A percentile compares a stretch with the other conserved stretches of the same genome.
Evolutionary conservation across 2,797 vertebrate genomes (phyloP).

Genomic region (Chromis chromis): DNA sequence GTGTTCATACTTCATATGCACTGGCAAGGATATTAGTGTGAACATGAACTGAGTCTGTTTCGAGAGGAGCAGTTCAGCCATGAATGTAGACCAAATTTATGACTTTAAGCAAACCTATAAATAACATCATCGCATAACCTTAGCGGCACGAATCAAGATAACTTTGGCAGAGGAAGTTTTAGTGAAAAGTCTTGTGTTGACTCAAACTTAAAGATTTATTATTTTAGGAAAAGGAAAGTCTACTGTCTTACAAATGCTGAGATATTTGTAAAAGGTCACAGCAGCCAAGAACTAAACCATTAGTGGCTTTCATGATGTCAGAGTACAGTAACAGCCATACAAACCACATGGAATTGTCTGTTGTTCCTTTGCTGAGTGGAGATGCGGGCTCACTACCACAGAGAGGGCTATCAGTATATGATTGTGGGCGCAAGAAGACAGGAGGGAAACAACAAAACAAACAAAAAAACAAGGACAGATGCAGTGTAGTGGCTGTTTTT

Average conservation of each 20-base stretch:
- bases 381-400: conserved; percentile 25
- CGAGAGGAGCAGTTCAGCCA: conserved; percentile 19
- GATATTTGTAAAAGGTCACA: conserved; percentile 35
- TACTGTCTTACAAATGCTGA: conserved; percentile 10
- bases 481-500: conserved; percentile 33
- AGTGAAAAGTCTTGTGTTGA: background rate
- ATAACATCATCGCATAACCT: conserved; percentile 35
- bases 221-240: background rate
- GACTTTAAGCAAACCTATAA: conserved; percentile 49
- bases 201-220: background rate
- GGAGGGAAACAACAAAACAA: background rate
- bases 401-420: background rate
- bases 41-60: conserved; percentile 12
- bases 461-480: conserved; percentile 12
- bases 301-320: conserved; percentile 39
- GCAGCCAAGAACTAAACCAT: conserved; percentile 39
- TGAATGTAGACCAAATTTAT: conserved; percentile 34
- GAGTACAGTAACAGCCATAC: conserved; percentile 43
- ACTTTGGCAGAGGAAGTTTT: conserved; percentile 14
- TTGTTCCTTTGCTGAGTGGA: conserved; percentile 46
- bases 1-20: conserved; percentile 14
- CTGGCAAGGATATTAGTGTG: background rate
- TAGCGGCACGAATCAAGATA: conserved; percentile 6
- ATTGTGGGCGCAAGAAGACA: conserved; percentile 1
- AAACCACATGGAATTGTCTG: conserved; percentile 26